Percentiles rank a stretch among this genome's conserved stretches.
phyloP scores from a whole-genome alignment of 1,140 invertebrate genomes.

The Neotoxoptera formosana region DNA sequence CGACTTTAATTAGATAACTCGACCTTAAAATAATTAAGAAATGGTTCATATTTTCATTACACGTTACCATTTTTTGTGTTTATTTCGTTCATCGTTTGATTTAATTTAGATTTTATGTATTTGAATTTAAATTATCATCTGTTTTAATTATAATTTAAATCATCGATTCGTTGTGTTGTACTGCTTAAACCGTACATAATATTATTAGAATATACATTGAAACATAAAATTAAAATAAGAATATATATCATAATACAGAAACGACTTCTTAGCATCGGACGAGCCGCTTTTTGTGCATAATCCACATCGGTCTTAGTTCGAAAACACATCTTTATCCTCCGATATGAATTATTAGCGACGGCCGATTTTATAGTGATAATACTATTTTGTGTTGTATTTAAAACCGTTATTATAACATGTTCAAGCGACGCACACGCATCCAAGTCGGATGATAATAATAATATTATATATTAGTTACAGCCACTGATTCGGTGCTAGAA shows the following conservation, averaged over 20 bases:
- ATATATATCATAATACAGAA: background rate
- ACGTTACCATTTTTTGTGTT: background rate
- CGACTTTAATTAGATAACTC: background rate
- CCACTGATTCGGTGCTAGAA: too few species aligned
- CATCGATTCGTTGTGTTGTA: background rate
- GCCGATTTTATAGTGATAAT: background rate
- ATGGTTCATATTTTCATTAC: background rate
- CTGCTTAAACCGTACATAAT: background rate
- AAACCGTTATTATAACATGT: background rate
- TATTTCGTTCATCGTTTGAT: background rate
- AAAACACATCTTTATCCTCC: background rate
- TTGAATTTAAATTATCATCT: background rate
- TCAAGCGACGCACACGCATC: too few species aligned
- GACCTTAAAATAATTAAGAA: background rate
- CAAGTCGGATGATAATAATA: too few species aligned
- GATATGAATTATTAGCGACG: background rate
- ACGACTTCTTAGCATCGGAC: background rate
- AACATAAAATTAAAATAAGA: background rate
- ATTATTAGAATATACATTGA: background rate
- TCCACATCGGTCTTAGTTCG: slow-evolving; percentile 18
- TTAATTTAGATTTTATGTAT: background rate
- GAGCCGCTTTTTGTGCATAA: background rate
- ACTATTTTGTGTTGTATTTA: background rate
- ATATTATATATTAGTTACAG: too few species aligned
- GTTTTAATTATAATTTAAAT: background rate